Percentiles rank a stretch among this genome's conserved stretches.
Evolutionary conservation across 2,113 vertebrate genomes (phyloP).

Genomic region (Ardeotis arabs): DNA sequence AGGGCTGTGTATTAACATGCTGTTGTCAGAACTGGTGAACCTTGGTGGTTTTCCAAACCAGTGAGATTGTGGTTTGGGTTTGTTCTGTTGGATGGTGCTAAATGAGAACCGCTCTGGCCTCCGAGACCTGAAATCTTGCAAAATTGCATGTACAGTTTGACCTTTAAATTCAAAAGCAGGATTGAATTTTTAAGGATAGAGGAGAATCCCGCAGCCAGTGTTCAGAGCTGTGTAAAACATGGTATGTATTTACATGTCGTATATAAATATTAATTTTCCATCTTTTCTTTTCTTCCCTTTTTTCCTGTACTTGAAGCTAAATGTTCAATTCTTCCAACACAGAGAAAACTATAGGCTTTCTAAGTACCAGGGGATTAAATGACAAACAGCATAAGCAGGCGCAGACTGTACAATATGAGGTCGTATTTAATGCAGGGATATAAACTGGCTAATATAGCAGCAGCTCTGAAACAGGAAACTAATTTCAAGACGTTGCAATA

Average conservation of each 20-base stretch:
- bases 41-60: not conserved
- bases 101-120: not conserved
- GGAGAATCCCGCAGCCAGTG: not conserved
- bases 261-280: slow-evolving; percentile 43
- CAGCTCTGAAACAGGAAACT: not conserved
- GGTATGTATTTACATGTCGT: not conserved
- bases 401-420: not conserved
- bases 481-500: not conserved
- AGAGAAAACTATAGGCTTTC: not conserved
- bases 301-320: slow-evolving; percentile 1
- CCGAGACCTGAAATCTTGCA: not conserved
- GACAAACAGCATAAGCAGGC: not conserved
- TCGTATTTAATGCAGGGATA: not conserved
- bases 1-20: slow-evolving; percentile 44
- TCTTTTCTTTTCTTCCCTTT: slow-evolving; percentile 1
- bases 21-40: slow-evolving; percentile 40
- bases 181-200: not conserved
- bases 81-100: slow-evolving; percentile 2
- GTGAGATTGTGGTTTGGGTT: not conserved
- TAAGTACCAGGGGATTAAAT: not conserved
- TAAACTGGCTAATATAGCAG: not conserved
- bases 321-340: not conserved
- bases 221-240: not conserved
- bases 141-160: not conserved
- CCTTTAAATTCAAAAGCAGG: slow-evolving; percentile 38